Evolutionary conservation across 1,140 invertebrate genomes (phyloP), one percentile per base, ranked within the genome.

Genomic region (Probaryconus sp.): DNA sequence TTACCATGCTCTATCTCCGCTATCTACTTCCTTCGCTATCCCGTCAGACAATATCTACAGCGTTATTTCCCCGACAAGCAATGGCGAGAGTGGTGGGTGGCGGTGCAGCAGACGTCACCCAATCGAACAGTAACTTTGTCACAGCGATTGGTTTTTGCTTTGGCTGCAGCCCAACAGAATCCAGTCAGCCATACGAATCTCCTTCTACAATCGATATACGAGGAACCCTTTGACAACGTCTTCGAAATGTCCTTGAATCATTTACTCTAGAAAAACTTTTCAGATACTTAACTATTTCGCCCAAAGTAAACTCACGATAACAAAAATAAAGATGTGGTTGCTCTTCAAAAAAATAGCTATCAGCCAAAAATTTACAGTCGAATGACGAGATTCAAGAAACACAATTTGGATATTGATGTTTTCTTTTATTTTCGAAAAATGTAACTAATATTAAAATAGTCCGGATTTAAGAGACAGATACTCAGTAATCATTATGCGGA

Each of bases 111-210:
- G 76, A 71, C 76, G 70, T 70, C 70, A 70, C 67, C 68, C 77
- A 76, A 79, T 81, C 76, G 77, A 78, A 81, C 60, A 63, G 74
- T 78, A 79, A 78, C 78, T 77, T 79, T 79, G 79, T 81, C 78
- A 79, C 73, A 58, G 68, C 71, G 79, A 78, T 78, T 78, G 77
- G 67, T 79, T 79, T 79, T 79, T 75, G 69, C 75, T 72, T 68
- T 70, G 60, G 73, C 71, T 60, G 31, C 68, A 51, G 33, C 77
- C 68, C 69, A 72, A 67, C 73, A 55, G 68, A 71, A 76, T 64
- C 51, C 68, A 71, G 50, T 58, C 73, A 70, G 60, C 60, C 63
- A 60, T 68, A 68, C 56, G 74, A 71, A 71, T 64, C 63, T 64
- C 56, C 48, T 51, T 56, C 56, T 48, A 64, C 68, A 77, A 65